phyloP scores from a whole-genome alignment of 1,140 invertebrate genomes.

The Bombus breviceps region DNA sequence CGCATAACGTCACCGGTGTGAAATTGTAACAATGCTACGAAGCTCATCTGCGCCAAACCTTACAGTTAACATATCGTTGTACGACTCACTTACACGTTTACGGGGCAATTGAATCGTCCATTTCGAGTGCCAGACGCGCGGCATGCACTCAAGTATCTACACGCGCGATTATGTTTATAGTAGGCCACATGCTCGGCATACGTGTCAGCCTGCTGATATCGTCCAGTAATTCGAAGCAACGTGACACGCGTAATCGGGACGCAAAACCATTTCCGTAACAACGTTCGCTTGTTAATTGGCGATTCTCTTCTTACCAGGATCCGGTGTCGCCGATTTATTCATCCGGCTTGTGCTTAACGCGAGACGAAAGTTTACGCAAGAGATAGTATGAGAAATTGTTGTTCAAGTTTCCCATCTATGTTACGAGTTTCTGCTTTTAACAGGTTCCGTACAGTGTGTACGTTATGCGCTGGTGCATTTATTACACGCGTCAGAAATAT shows the following conservation, averaged over 20 bases:
- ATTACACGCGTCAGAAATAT: too few species aligned
- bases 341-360: too few species aligned
- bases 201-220: slow-evolving; percentile 23
- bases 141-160: slow-evolving; percentile 45
- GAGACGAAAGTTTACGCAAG: not conserved
- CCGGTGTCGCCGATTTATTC: slow-evolving; percentile 1
- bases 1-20: not conserved
- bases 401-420: not conserved
- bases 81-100: slow-evolving; percentile 20
- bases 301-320: not conserved
- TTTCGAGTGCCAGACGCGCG: slow-evolving; percentile 36
- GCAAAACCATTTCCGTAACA: slow-evolving; percentile 4
- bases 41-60: not conserved
- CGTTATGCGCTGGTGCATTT: not conserved
- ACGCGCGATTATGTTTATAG: slow-evolving; percentile 59
- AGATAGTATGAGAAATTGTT: not conserved
- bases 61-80: slow-evolving; percentile 15
- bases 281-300: slow-evolving; percentile 13
- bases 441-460: not conserved
- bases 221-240: slow-evolving; percentile 19
- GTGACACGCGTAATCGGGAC: slow-evolving; percentile 17
- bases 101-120: slow-evolving; percentile 48
- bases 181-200: not conserved
- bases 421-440: not conserved
- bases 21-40: not conserved